phyloP scores from a whole-genome alignment of 2,113 vertebrate species.

The Hoplias malabaricus region DNA sequence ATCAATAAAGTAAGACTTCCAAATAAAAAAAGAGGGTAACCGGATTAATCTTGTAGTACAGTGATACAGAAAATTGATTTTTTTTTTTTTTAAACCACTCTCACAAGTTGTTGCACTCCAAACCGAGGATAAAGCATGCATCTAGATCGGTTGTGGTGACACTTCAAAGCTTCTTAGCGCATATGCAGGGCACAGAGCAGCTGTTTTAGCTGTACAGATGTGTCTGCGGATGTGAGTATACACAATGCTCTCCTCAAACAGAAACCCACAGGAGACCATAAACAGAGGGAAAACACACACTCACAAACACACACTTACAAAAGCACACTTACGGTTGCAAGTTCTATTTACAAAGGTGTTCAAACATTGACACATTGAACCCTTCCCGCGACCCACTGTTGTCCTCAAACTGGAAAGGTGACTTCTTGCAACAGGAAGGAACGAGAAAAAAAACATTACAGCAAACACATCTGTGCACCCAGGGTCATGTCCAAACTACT shows the following conservation, averaged over 20 bases:
- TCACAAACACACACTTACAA: constrained; percentile 1
- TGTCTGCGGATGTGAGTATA: not conserved
- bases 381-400: not conserved
- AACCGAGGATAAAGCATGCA: constrained; percentile 37
- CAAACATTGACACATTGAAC: constrained; percentile 5
- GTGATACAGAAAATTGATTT: not conserved
- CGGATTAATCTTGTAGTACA: constrained; percentile 3
- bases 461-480: not conserved
- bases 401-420: constrained; percentile 22
- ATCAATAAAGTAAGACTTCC: too few relatives aligned
- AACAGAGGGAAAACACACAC: not conserved
- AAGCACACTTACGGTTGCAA: constrained; percentile 19
- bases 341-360: constrained; percentile 5
- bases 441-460: not conserved
- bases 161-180: constrained; percentile 42
- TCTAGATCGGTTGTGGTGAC: constrained; percentile 11
- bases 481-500: not conserved
- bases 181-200: constrained; percentile 13
- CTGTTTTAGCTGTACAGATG: constrained; percentile 15
- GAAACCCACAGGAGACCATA: not conserved
- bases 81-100: too few relatives aligned
- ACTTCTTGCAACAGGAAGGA: not conserved
- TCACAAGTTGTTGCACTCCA: constrained; percentile 11
- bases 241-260: constrained; percentile 17
- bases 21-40: constrained; percentile 8